Evolutionary conservation across 2,797 vertebrate genomes (phyloP).

Genomic region (Myiotriccus ornatus): DNA sequence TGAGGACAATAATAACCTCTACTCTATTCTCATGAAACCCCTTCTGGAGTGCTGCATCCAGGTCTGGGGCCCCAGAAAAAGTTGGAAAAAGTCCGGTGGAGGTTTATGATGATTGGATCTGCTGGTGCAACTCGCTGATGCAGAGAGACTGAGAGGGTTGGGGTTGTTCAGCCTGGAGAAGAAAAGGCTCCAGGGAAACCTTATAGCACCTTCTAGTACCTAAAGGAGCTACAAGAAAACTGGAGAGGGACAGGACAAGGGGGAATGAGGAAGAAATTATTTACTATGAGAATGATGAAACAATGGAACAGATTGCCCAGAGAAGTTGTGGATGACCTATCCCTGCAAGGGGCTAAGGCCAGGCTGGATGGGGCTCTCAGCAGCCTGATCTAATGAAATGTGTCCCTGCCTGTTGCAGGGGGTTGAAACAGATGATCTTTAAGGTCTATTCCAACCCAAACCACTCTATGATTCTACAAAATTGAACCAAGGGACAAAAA

Average conservation of each 20-base stretch:
- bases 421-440: neutral
- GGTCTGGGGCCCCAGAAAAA: rapidly evolving
- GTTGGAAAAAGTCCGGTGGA: neutral
- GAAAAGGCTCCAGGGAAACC: neutral
- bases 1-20: neutral
- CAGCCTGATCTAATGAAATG: neutral
- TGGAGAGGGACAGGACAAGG: neutral
- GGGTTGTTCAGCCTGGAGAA: neutral
- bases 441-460: neutral
- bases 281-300: neutral
- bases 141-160: neutral
- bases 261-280: neutral
- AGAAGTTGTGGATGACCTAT: neutral
- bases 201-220: neutral
- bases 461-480: neutral
- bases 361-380: neutral
- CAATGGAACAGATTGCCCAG: neutral
- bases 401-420: neutral
- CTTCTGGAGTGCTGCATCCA: neutral
- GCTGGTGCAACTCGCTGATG: neutral
- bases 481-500: neutral
- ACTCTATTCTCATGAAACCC: neutral
- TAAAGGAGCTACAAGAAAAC: neutral
- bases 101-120: neutral
- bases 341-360: neutral